A percentile compares a stretch with the other conserved stretches of the same genome.
Conservation (phyloP, 1,140 invertebrate genomes). For the Calliopsis andreniformis region DNA sequence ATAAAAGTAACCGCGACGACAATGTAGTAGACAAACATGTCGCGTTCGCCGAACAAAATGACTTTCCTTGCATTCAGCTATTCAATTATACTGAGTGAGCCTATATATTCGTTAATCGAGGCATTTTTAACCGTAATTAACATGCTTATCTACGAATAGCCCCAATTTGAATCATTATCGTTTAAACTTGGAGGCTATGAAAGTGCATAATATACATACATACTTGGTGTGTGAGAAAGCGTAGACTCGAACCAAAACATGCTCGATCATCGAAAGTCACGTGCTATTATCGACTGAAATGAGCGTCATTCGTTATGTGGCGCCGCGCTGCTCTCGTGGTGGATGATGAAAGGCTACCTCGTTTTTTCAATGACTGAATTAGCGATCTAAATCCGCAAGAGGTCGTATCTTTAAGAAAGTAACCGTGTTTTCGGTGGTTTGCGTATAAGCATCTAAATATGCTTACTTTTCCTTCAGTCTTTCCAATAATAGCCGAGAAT, state of each 20-base stretch:
- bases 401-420: no score
- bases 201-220: no score
- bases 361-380: background rate
- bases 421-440: no score
- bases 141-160: background rate
- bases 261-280: background rate
- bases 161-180: background rate
- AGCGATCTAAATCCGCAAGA: background rate
- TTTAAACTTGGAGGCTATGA: no score
- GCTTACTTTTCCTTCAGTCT: no score
- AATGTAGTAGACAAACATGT: background rate
- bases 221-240: background rate
- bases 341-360: background rate
- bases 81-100: background rate
- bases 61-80: background rate
- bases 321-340: conserved; percentile 15
- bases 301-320: background rate
- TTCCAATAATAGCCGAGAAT: no score
- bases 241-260: background rate
- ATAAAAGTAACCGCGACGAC: background rate
- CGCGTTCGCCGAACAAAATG: background rate
- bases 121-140: background rate
- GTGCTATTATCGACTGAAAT: conserved; percentile 23
- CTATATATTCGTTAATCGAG: background rate
- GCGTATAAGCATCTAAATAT: no score